Evolutionary conservation across 2,113 vertebrate species (phyloP).

Genomic region (Gambusia holbrooki): DNA sequence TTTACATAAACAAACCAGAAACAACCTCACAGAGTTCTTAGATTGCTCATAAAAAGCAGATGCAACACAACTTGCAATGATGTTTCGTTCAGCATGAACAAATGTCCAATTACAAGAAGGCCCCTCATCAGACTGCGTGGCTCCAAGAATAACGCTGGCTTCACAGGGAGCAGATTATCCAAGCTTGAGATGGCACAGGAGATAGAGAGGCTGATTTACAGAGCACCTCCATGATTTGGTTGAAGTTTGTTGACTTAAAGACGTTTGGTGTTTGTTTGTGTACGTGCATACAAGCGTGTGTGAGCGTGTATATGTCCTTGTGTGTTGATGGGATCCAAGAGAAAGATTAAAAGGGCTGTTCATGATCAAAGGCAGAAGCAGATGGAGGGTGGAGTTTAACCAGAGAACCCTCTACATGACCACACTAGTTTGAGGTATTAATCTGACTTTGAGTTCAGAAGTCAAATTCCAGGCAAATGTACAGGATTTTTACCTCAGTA

Average conservation of each 20-base stretch:
- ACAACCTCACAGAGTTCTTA: conserved; percentile 8
- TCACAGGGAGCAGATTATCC: conserved; percentile 18
- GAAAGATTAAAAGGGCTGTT: conserved; percentile 37
- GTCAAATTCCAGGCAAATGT: neutral
- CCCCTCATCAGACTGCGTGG: conserved; percentile 39
- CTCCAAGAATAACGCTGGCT: conserved; percentile 14
- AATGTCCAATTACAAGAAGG: neutral
- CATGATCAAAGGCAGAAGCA: conserved; percentile 50
- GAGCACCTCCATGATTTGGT: conserved; percentile 45
- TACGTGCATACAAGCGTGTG: neutral
- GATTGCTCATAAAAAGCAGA: conserved; percentile 19
- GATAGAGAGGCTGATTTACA: conserved; percentile 51
- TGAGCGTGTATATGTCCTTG: conserved; percentile 10
- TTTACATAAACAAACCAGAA: neutral
- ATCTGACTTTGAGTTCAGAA: neutral
- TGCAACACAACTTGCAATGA: conserved; percentile 2
- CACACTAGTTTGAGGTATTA: neutral
- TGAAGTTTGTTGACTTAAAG: conserved; percentile 62
- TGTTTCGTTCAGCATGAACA: conserved; percentile 19
- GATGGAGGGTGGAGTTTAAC: conserved; percentile 20
- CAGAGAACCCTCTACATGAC: neutral
- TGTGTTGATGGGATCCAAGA: conserved; percentile 22
- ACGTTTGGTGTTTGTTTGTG: conserved; percentile 28
- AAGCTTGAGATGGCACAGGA: conserved; percentile 23
- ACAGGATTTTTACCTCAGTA: neutral